Percentiles rank a stretch among this genome's conserved stretches.
Conservation (phyloP, 1,140 invertebrate genomes). For the Amyelois transitella region DNA sequence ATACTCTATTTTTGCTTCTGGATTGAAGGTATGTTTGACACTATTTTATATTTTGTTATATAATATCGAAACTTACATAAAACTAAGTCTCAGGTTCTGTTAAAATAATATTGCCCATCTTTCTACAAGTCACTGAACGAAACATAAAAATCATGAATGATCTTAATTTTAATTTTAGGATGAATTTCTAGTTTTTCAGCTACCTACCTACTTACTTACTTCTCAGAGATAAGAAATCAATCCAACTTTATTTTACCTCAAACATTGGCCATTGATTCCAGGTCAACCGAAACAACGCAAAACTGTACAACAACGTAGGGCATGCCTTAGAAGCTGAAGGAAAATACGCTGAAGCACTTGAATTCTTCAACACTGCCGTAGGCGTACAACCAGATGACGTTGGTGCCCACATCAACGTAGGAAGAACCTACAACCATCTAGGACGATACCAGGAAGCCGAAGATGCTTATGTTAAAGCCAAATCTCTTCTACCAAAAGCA, state of each 20-base stretch:
- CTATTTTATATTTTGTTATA: neutral
- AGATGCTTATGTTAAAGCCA: constrained; percentile 91
- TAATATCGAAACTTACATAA: neutral
- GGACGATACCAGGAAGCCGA: constrained; percentile 93
- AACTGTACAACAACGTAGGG: constrained; percentile 97
- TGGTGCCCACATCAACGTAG: constrained; percentile 97
- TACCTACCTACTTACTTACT: too few species aligned
- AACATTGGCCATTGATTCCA: constrained; percentile 33
- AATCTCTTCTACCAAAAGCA: constrained; percentile 91
- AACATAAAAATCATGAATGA: too few species aligned
- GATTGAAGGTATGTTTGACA: constrained; percentile 76
- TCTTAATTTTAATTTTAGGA: too few species aligned
- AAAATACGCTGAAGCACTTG: constrained; percentile 88
- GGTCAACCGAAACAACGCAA: constrained; percentile 94
- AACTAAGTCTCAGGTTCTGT: too few species aligned
- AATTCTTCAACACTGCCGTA: constrained; percentile 94
- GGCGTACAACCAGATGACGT: constrained; percentile 96
- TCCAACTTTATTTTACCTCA: too few species aligned
- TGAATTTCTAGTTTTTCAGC: too few species aligned
- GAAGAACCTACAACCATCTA: constrained; percentile 93
- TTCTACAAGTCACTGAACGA: too few species aligned
- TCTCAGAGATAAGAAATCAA: too few species aligned
- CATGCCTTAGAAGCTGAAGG: constrained; percentile 93
- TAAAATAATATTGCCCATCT: too few species aligned
- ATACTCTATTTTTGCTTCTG: constrained; percentile 94